Evolutionary conservation across 2,888 invertebrate genomes (phyloP).

Genomic region (Deroplatys truncata): DNA sequence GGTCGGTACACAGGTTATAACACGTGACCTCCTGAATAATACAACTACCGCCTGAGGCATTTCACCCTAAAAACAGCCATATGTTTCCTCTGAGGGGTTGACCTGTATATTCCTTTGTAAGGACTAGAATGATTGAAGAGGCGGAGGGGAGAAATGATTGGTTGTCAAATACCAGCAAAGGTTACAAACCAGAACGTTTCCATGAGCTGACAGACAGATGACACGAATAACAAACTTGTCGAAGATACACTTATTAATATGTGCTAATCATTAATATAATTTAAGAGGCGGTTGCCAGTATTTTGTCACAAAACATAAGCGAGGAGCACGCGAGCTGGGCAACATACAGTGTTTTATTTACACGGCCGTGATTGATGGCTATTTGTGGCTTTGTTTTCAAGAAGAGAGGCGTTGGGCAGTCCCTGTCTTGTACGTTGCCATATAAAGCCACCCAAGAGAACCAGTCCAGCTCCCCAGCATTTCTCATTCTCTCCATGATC

Average conservation of each 20-base stretch:
- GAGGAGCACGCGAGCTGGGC: not conserved
- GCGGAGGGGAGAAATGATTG: no score
- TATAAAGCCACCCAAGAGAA: constrained; percentile 19
- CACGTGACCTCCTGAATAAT: no score
- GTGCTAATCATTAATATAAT: not conserved
- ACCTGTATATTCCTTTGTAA: no score
- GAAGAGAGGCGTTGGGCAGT: constrained; percentile 21
- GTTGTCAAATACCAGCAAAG: no score
- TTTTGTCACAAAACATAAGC: not conserved
- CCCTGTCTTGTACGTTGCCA: constrained; percentile 19
- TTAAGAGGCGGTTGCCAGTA: not conserved
- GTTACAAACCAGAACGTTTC: no score
- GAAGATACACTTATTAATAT: not conserved
- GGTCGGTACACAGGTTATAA: no score
- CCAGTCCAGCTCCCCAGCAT: constrained; percentile 12
- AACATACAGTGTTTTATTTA: not conserved
- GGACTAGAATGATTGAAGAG: no score
- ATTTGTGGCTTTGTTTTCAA: constrained; percentile 8
- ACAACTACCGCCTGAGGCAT: no score
- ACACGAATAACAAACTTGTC: not conserved
- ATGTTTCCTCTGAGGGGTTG: no score
- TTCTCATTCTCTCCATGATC: constrained; percentile 13
- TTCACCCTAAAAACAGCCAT: no score
- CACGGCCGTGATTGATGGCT: constrained; percentile 19
- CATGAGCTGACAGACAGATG: no score